These are phyloP conservation scores for Bombus difficillimus DNA, from an alignment of 1,140 invertebrate genomes.

Conservation along the genomic window DNA sequence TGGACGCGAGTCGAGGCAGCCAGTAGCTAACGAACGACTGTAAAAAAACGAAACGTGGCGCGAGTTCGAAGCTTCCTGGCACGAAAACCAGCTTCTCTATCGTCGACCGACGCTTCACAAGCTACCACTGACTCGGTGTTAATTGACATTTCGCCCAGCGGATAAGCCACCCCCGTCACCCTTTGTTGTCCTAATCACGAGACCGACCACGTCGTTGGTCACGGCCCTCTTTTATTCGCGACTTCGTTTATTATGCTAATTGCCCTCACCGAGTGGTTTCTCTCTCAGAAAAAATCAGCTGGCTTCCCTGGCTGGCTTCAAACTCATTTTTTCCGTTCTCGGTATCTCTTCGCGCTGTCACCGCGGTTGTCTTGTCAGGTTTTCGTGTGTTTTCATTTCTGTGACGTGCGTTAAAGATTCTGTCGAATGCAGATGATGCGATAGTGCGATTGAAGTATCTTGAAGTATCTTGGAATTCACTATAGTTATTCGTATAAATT, in stretches of 20 bases:
- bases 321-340: not conserved
- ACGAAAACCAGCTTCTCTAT: not conserved
- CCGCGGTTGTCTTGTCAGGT: not conserved
- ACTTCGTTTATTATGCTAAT: slow-evolving; percentile 76
- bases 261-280: slow-evolving; percentile 58
- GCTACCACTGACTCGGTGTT: not conserved
- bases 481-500: not conserved
- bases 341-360: not conserved
- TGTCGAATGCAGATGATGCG: not conserved
- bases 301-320: not conserved
- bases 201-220: slow-evolving; percentile 55
- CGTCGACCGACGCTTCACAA: not conserved
- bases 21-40: slow-evolving; percentile 13
- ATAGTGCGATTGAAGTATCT: too few relatives aligned
- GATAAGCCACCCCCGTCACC: slow-evolving; percentile 8
- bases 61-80: slow-evolving; percentile 21
- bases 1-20: slow-evolving; percentile 12
- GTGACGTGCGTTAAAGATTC: not conserved
- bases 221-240: slow-evolving; percentile 61
- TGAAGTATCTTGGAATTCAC: too few relatives aligned
- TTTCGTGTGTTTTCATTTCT: not conserved
- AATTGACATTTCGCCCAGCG: slow-evolving; percentile 56
- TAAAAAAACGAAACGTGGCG: slow-evolving; percentile 36
- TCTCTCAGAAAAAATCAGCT: slow-evolving; percentile 30
- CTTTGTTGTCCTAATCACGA: slow-evolving; percentile 64